Evolutionary conservation across 2,113 vertebrate genomes (phyloP), one percentile per base, ranked within the genome.

Genomic region (Stomatorhinus ivindoensis): DNA sequence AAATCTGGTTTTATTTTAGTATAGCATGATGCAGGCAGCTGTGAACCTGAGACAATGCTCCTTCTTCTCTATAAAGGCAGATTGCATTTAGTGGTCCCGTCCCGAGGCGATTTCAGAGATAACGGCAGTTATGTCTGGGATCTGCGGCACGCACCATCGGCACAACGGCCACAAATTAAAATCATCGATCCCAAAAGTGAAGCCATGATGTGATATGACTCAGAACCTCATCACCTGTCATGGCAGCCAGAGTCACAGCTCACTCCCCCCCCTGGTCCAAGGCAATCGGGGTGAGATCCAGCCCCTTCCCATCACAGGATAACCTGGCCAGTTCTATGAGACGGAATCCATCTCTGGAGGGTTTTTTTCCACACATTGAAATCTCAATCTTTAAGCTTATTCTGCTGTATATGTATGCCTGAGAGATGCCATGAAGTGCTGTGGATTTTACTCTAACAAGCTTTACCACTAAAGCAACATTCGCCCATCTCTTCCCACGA

Each of bases 121-220:
- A 83, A 89, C 84, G 51, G 44, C 88, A 44, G 76, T 89, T 87
- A 11, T 21, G 42, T 53, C 50, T 88, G 82, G 44, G 55, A 88
- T 69, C 87, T 31, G 19, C 46, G 27, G 35, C 53, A 15, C 8
- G 73, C 55, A 83, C 84, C 85, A 91, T 89, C 76, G 85, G 39
- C 39, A 31, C 86, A 46, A 65, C 6, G 82, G 35, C 65, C 73
- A 53, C 86, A 89, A 90, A 51, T 87, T 44, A 19, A 86, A 87
- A 83, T 47, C 51, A 83, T 46, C 82, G 42, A 82, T 76, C 48
- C 50, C 85, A 9, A 53, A 87, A 55, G 50, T 4, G 44, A 47
- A 46, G 82, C 19, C 24, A 10, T 84, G 44, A 84, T n/a, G 44
- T 13, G 82, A 47, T 42, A 47, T 44, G 82, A 84, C 39, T 47